These are phyloP conservation scores for Beroe ovata DNA, from an alignment of 37 sponge, comb jelly and placozoan genomes.

Conservation along the genomic window DNA sequence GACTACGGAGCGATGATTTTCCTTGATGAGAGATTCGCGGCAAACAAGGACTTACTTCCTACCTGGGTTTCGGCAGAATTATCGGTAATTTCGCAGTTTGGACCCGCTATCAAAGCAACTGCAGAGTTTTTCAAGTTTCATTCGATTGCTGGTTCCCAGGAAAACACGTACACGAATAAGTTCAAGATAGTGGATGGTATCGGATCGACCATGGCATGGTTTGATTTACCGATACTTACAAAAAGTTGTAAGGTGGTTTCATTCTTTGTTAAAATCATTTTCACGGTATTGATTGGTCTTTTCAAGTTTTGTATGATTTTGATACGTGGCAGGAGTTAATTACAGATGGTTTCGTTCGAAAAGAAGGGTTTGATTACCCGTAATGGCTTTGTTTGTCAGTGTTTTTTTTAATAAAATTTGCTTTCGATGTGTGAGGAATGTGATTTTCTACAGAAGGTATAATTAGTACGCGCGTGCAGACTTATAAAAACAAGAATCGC, in stretches of 20 bases:
- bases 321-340: neutral
- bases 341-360: too few species aligned
- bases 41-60: neutral
- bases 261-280: neutral
- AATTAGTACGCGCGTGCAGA: too few species aligned
- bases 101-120: neutral
- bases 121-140: slow-evolving; percentile 41
- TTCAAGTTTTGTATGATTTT: neutral
- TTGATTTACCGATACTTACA: slow-evolving; percentile 1
- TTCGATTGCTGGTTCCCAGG: neutral
- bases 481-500: too few species aligned
- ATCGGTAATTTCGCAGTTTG: neutral
- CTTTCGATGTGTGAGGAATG: too few species aligned
- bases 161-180: slow-evolving; percentile 5
- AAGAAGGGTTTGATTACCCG: too few species aligned
- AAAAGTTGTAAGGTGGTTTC: neutral
- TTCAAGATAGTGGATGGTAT: neutral
- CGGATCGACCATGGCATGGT: neutral
- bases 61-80: neutral
- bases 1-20: slow-evolving; percentile 93
- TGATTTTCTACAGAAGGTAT: too few species aligned
- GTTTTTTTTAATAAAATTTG: too few species aligned
- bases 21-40: slow-evolving; percentile 79
- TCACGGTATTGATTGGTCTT: neutral
- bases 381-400: too few species aligned